A percentile compares a stretch with the other conserved stretches of the same genome.
Evolutionary conservation across 2,888 invertebrate genomes (phyloP).

Genomic region (Drosophila atroscutellata): DNA sequence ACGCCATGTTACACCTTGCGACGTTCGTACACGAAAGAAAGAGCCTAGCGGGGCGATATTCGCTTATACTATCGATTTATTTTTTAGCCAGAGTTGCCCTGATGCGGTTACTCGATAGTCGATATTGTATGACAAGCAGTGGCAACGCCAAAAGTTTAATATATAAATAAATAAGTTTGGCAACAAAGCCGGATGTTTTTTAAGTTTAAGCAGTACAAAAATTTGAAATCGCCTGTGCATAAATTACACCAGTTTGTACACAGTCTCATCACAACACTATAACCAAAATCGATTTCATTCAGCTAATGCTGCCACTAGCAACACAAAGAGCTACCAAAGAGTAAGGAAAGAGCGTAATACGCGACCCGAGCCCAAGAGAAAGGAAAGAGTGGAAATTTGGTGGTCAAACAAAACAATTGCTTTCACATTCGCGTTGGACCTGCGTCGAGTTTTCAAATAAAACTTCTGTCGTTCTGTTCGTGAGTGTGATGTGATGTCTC

Average conservation of each 20-base stretch:
- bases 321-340: conserved; percentile 8
- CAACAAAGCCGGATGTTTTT: conserved; percentile 16
- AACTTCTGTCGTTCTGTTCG: conserved; percentile 30
- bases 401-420: conserved; percentile 71
- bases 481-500: conserved; percentile 37
- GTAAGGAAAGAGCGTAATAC: conserved; percentile 26
- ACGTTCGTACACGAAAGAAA: conserved; percentile 73
- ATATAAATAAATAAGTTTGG: conserved; percentile 44
- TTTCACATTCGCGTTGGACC: conserved; percentile 60
- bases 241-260: not conserved
- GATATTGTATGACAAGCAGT: not conserved
- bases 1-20: conserved; percentile 79
- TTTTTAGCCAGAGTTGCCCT: conserved; percentile 24
- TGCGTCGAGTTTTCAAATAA: conserved; percentile 56
- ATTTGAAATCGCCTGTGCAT: not conserved
- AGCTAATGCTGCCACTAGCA: not conserved
- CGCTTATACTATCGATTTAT: conserved; percentile 9
- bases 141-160: conserved; percentile 26
- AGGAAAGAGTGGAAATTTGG: conserved; percentile 43
- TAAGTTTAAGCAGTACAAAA: not conserved
- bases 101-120: not conserved
- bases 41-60: conserved; percentile 13
- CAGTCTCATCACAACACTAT: not conserved
- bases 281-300: not conserved
- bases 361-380: not conserved